Conservation (phyloP, 2,797 vertebrate genomes). For the Dipus sagitta region DNA sequence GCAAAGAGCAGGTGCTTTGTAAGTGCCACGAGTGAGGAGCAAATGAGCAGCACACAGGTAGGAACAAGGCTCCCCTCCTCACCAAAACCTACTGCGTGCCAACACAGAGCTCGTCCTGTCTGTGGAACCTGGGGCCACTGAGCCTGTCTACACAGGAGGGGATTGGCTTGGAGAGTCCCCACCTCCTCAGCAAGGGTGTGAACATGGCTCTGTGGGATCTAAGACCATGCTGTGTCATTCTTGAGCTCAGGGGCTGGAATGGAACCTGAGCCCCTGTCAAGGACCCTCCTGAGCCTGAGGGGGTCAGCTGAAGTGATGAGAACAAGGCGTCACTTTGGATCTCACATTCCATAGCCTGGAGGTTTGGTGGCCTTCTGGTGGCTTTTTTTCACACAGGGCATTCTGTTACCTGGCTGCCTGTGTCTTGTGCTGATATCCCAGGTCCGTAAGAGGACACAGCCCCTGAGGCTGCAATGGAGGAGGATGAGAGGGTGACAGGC, state of each 20-base stretch:
- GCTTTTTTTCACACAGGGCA: not conserved
- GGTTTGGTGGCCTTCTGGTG: not conserved
- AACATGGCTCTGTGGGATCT: not conserved
- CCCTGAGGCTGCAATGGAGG: not conserved
- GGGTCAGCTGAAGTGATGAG: too few relatives aligned
- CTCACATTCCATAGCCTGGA: too few relatives aligned
- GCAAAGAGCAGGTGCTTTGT: not conserved
- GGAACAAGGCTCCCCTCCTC: not conserved
- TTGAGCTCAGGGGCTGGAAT: too few relatives aligned
- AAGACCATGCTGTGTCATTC: too few relatives aligned
- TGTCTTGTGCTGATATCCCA: not conserved
- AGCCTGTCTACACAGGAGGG: not conserved
- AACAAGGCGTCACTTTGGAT: not conserved
- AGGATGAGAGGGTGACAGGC: not conserved
- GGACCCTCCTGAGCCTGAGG: too few relatives aligned
- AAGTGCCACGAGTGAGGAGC: not conserved
- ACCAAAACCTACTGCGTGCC: not conserved
- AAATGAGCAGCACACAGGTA: not conserved
- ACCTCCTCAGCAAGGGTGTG: not conserved
- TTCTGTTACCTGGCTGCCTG: not conserved
- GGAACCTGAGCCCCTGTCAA: too few relatives aligned
- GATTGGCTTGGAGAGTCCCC: not conserved
- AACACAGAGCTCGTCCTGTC: not conserved
- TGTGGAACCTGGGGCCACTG: not conserved
- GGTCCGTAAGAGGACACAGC: not conserved